These are phyloP conservation scores for Tragulus kanchil DNA, from an alignment of 2,113 vertebrate genomes.

Conservation along the genomic window DNA sequence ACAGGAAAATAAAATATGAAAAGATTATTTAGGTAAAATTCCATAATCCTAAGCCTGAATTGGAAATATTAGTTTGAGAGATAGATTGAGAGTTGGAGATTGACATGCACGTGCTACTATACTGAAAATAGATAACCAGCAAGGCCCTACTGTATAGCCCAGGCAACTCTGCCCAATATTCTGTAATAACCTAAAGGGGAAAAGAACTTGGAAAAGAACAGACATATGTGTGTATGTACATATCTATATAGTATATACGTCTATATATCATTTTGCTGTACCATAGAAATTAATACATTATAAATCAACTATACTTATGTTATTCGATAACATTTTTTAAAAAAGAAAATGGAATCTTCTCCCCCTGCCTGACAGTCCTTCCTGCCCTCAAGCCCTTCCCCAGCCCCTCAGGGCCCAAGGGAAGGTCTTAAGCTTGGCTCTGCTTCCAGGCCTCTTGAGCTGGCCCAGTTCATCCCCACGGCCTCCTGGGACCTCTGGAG, in stretches of 20 bases:
- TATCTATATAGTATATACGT: too few relatives aligned
- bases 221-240: too few relatives aligned
- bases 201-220: background rate
- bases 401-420: background rate
- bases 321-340: background rate
- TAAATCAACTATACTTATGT: background rate
- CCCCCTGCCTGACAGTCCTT: background rate
- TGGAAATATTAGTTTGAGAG: background rate
- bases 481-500: background rate
- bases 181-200: background rate
- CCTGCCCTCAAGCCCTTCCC: background rate
- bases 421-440: background rate
- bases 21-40: background rate
- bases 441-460: background rate
- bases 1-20: background rate
- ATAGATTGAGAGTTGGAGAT: background rate
- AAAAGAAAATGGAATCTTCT: background rate
- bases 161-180: background rate
- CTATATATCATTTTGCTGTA: background rate
- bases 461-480: rapidly evolving
- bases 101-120: background rate
- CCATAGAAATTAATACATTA: background rate
- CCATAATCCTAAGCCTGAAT: background rate
- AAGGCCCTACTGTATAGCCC: background rate
- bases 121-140: background rate